Conservation (phyloP, 2,113 vertebrate species). For the Oryzias melastigma region DNA sequence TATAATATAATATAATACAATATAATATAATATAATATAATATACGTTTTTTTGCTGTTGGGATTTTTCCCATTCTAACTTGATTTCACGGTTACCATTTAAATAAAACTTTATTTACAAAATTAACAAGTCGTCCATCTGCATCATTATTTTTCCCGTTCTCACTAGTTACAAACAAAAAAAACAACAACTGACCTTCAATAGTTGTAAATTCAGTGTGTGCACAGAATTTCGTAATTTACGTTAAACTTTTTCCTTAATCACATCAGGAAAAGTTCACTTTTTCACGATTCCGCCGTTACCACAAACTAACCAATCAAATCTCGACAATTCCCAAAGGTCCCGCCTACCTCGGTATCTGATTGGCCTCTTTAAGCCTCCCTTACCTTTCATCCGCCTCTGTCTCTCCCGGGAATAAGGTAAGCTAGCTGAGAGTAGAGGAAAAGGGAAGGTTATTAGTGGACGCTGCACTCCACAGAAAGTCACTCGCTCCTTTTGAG, state of each 20-base stretch:
- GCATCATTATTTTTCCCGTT: no score
- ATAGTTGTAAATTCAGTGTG: no score
- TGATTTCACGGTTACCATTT: no score
- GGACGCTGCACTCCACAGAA: conserved; percentile 1
- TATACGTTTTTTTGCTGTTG: no score
- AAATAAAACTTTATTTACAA: no score
- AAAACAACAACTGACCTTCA: no score
- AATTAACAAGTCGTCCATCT: no score
- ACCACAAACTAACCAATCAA: conserved; percentile 40
- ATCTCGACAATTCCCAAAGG: background rate
- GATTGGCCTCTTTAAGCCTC: conserved; percentile 47
- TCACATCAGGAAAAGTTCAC: conserved; percentile 11
- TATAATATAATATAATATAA: no score
- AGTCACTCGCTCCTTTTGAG: background rate
- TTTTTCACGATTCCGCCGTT: conserved; percentile 24
- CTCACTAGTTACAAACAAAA: no score
- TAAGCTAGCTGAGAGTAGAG: conserved; percentile 28
- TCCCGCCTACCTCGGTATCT: conserved; percentile 42
- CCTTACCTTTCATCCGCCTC: conserved; percentile 55
- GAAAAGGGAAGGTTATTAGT: conserved; percentile 57
- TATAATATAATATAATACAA: no score
- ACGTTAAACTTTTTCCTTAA: background rate
- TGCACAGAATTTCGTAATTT: no score
- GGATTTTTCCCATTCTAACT: no score
- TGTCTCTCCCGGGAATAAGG: conserved; percentile 31